Percentiles rank a stretch among this genome's conserved stretches.
Conservation (phyloP, 2,888 invertebrate species). For the Venusia cambrica region DNA sequence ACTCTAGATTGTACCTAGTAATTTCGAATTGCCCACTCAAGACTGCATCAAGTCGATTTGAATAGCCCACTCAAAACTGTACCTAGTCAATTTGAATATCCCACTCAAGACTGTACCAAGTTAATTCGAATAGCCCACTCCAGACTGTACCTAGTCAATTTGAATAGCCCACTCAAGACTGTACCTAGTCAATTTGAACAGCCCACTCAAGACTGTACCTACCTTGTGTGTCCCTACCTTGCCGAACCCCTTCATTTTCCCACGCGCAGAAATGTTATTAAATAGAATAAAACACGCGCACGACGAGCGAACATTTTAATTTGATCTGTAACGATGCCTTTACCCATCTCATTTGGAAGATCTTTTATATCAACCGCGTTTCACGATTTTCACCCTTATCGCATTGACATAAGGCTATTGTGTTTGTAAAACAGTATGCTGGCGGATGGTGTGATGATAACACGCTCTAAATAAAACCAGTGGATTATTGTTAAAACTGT, state of each 20-base stretch:
- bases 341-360: slow-evolving; percentile 40
- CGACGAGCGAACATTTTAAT: slow-evolving; percentile 41
- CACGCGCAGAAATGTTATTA: slow-evolving; percentile 24
- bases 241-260: slow-evolving; percentile 11
- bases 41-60: too few relatives aligned
- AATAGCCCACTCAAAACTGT: too few relatives aligned
- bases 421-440: slow-evolving; percentile 5
- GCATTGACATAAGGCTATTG: slow-evolving; percentile 2
- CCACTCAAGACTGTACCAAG: too few relatives aligned
- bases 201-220: too few relatives aligned
- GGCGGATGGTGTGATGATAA: slow-evolving; percentile 24
- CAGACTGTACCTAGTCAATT: too few relatives aligned
- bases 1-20: too few relatives aligned
- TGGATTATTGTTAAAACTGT: slow-evolving; percentile 32
- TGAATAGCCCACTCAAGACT: too few relatives aligned
- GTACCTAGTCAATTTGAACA: too few relatives aligned
- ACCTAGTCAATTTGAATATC: too few relatives aligned
- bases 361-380: slow-evolving; percentile 2
- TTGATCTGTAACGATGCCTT: slow-evolving; percentile 41
- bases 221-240: too few relatives aligned
- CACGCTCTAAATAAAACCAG: slow-evolving; percentile 27
- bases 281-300: slow-evolving; percentile 39
- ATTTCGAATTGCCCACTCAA: too few relatives aligned
- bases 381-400: slow-evolving; percentile 16
- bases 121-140: too few relatives aligned